Evolutionary conservation across 2,888 invertebrate species (phyloP).

Genomic region (Xylota segnis): DNA sequence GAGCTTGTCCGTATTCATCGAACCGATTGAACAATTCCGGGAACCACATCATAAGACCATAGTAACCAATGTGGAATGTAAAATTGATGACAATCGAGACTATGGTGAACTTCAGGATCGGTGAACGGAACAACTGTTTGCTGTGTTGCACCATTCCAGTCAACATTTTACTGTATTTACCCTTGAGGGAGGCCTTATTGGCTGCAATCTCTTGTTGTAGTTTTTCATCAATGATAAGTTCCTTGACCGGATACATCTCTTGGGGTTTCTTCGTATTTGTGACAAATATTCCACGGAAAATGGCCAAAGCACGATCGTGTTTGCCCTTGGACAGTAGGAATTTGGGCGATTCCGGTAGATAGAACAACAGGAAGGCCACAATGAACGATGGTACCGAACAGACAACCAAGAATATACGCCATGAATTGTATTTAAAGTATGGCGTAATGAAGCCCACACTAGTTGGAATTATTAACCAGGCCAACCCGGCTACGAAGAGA

Average conservation of each 20-base stretch:
- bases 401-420: conserved; percentile 95
- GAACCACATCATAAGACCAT: conserved; percentile 99
- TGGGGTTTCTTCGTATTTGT: conserved; percentile 90
- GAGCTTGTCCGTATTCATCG: conserved; percentile 90
- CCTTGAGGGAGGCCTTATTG: conserved; percentile 86
- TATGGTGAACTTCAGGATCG: conserved; percentile 92
- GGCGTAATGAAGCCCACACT: conserved; percentile 88
- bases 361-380: conserved; percentile 92
- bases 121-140: conserved; percentile 91
- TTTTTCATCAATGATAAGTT: conserved; percentile 87
- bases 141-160: conserved; percentile 92
- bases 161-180: conserved; percentile 90
- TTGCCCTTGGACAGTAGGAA: conserved; percentile 92
- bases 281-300: conserved; percentile 92
- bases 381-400: conserved; percentile 95
- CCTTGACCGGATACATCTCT: conserved; percentile 91
- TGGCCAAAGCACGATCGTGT: conserved; percentile 92
- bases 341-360: conserved; percentile 96
- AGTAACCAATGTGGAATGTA: conserved; percentile 97
- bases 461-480: conserved; percentile 90
- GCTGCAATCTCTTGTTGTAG: conserved; percentile 82
- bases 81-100: conserved; percentile 96
- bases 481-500: conserved; percentile 94
- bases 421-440: conserved; percentile 93
- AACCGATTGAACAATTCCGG: conserved; percentile 97